Evolutionary conservation across 2,113 vertebrate species (phyloP), one percentile per base, ranked within the genome.

Genomic region (Gadus macrocephalus): DNA sequence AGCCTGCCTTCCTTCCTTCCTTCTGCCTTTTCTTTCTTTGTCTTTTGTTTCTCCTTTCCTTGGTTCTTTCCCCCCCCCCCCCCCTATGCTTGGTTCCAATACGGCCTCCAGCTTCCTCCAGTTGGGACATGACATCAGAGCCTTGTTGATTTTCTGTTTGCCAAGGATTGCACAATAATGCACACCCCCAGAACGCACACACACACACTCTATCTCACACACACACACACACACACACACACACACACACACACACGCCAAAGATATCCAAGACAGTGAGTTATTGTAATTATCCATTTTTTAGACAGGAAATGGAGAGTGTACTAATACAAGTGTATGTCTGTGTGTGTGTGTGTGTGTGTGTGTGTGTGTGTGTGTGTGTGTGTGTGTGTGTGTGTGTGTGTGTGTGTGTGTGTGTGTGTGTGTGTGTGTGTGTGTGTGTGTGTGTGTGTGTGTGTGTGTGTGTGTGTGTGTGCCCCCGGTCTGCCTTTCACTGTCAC

Each of bases 51-150:
- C 12, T 49, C 42, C 12, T 49, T 9, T 9, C 12, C 42, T 49
- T 49, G 8, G 8, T 9, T 49, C 42, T 14, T 49, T 9, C 62
- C 17, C n/a, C 14, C 59, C 69, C 42, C 42, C 71, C 42, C 42
- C 12, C 42, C 42, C 42, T 9, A 9, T 9, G 12, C 42, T 49
- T 49, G 42, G 42, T 49, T 66, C 72, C 68, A 67, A 67, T 69
- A 12, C 59, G 66, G 71, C 73, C 25, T 74, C 19, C 64, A 66
- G 65, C 68, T 53, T 68, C 65, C 63, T 66, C 74, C 42, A 53
- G 66, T 25, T 49, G 62, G 63, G 63, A 69, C 70, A 68, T 78
- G 78, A 88, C 67, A 76, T 38, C 28, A 20, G 25, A 31, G 53
- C 67, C 68, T 55, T 71, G 67, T 74, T 38, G 70, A 66, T 69